Evolutionary conservation across 2,113 vertebrate genomes (phyloP), one percentile per base, ranked within the genome.

Genomic region (Cheirogaleus medius): DNA sequence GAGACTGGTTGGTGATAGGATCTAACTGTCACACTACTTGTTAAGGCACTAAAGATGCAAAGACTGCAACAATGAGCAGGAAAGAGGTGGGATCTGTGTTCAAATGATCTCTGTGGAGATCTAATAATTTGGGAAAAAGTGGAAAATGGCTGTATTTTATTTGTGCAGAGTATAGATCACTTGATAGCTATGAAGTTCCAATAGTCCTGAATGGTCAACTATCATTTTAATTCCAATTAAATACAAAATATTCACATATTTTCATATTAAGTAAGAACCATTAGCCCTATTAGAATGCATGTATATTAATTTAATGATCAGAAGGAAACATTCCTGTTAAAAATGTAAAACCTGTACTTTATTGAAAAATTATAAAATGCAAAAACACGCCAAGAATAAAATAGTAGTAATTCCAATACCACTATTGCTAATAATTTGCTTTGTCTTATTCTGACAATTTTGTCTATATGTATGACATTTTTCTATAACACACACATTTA

Each of bases 351-450:
- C 15, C 8, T 63, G 34, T 87, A 94, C 44, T 76, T 85, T 82
- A 58, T 18, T 86, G 37, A 64, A 68, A 77, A 54, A n/a, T 20
- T 68, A 2, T 93, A 88, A 87, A 83, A 49, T 64, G n/a, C 23
- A 92, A 95, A 84, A 87, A 34, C 32, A 47, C 8, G 34, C 25
- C 60, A 76, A 76, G 37, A 81, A 91, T 81, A 89, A 91, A 91
- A 80, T 27, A 78, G n/a, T 64, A 63, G n/a, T 49, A 54, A 91
- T 37, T n/a, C 56, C 17, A 73, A 32, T 68, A 29, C 69, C 8
- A 39, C 14, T 21, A 52, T 10, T 73, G 44, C 0, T 13, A 87
- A 56, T 64, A 66, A 80, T 52, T 42, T 86, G 42, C 54, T 87
- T 95, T 96, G 17, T 78, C 15, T 87, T 93, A 49, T 7, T 68